Evolutionary conservation across 2,113 vertebrate genomes (phyloP).

Genomic region (Prunella himalayana): DNA sequence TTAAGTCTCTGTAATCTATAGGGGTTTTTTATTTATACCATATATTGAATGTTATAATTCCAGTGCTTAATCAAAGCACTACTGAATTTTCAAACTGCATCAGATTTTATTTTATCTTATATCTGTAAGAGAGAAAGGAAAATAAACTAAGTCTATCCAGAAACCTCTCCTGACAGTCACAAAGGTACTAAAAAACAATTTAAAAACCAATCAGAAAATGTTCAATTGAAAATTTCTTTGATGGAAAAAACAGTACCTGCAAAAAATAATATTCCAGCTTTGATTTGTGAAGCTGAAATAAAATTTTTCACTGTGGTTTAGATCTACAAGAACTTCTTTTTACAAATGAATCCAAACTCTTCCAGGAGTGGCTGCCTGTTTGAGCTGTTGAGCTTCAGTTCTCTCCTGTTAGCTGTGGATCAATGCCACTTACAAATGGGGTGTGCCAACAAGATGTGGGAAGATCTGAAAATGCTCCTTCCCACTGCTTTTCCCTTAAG

Average conservation of each 20-base stretch:
- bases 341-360: background rate
- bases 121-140: background rate
- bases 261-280: background rate
- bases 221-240: background rate
- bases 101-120: background rate
- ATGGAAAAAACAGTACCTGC: background rate
- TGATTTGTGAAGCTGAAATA: background rate
- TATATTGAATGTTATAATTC: background rate
- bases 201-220: background rate
- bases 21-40: background rate
- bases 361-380: background rate
- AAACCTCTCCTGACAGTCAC: background rate
- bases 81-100: background rate
- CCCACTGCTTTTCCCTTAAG: background rate
- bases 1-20: background rate
- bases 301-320: background rate
- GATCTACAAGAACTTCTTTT: background rate
- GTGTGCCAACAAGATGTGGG: background rate
- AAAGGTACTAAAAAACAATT: background rate
- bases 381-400: background rate
- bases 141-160: background rate
- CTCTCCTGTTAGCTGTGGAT: background rate
- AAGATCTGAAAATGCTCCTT: background rate
- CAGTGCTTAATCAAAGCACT: background rate
- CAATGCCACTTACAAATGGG: background rate